Percentiles rank a stretch among this genome's conserved stretches.
These are phyloP conservation scores for Acleris laterana DNA, from an alignment of 2,888 invertebrate species.

Conservation along the genomic window DNA sequence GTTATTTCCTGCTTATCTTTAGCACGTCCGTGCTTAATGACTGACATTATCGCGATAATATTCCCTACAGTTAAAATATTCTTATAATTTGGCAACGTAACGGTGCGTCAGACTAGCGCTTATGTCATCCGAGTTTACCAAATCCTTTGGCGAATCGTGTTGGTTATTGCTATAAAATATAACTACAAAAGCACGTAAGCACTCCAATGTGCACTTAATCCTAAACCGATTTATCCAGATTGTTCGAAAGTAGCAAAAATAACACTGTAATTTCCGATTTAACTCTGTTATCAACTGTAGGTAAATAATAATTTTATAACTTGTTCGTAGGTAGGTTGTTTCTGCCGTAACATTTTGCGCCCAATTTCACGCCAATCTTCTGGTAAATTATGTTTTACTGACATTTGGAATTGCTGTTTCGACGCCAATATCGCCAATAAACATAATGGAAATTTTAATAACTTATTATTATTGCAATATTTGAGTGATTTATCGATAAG, in stretches of 20 bases:
- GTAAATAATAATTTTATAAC: constrained; percentile 38
- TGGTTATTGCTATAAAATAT: too few relatives aligned
- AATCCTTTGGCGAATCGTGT: too few relatives aligned
- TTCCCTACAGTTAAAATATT: too few relatives aligned
- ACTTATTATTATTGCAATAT: constrained; percentile 36
- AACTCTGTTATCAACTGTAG: constrained; percentile 30
- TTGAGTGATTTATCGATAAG: constrained; percentile 33
- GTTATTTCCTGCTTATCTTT: too few relatives aligned
- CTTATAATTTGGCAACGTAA: too few relatives aligned
- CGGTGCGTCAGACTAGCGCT: too few relatives aligned
- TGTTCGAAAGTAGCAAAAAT: constrained; percentile 20
- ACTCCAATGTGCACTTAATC: background rate
- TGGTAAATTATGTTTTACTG: constrained; percentile 34
- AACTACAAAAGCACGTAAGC: background rate
- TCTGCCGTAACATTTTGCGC: constrained; percentile 39
- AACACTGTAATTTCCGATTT: constrained; percentile 34
- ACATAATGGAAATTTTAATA: constrained; percentile 36
- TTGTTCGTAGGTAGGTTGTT: constrained; percentile 33
- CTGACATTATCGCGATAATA: too few relatives aligned
- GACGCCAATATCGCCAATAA: constrained; percentile 24
- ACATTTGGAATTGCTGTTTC: constrained; percentile 26
- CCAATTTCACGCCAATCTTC: constrained; percentile 44
- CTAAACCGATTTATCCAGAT: constrained; percentile 13
- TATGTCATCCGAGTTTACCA: too few relatives aligned
- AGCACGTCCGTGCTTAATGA: too few relatives aligned